A percentile compares a stretch with the other conserved stretches of the same genome.
phyloP scores from a whole-genome alignment of 2,888 invertebrate genomes.

The Thalpophila matura region DNA sequence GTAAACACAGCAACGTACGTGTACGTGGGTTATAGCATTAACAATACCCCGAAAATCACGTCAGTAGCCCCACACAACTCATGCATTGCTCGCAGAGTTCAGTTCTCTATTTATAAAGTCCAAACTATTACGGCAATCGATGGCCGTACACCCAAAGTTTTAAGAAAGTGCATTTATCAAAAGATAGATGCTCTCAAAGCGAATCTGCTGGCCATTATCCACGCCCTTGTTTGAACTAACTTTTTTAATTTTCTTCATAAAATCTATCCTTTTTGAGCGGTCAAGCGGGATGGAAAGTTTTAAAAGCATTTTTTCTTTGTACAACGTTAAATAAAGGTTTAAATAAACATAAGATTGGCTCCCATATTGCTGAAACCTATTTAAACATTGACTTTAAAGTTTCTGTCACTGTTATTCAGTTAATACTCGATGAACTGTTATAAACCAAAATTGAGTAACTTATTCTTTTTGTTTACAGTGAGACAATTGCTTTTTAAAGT shows the following conservation, averaged over 20 bases:
- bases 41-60: constrained; percentile 42
- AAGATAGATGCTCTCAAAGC: constrained; percentile 54
- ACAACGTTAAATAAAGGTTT: constrained; percentile 54
- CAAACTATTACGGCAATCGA: constrained; percentile 41
- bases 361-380: constrained; percentile 48
- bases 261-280: constrained; percentile 74
- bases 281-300: constrained; percentile 75
- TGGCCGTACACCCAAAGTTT: constrained; percentile 43
- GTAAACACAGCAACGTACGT: constrained; percentile 70
- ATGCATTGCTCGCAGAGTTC: constrained; percentile 27
- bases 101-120: background rate
- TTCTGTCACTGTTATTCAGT: constrained; percentile 44
- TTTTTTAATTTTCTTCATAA: constrained; percentile 82
- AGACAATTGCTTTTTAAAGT: constrained; percentile 45
- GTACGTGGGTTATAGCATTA: constrained; percentile 69
- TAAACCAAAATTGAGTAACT: constrained; percentile 33
- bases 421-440: constrained; percentile 26
- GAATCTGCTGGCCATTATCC: constrained; percentile 64
- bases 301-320: constrained; percentile 70
- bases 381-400: constrained; percentile 56
- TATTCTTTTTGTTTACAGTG: constrained; percentile 29
- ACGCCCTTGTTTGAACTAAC: constrained; percentile 77
- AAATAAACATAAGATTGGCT: constrained; percentile 44
- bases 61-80: background rate
- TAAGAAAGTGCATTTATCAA: constrained; percentile 41